Evolutionary conservation across 2,888 invertebrate genomes (phyloP).

Genomic region (Tanypteryx hageni): DNA sequence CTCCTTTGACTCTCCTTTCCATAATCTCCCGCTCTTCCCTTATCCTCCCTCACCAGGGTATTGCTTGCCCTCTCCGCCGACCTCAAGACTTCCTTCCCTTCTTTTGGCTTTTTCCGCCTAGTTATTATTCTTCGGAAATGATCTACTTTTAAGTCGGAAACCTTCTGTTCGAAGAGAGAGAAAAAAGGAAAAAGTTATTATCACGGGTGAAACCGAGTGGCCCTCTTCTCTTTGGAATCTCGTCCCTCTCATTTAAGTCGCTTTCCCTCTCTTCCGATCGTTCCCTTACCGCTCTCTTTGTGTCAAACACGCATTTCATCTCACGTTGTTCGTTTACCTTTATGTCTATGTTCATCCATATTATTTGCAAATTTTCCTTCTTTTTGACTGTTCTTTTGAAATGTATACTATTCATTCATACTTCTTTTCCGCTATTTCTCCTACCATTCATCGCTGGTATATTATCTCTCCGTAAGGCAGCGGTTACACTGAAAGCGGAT

Average conservation of each 20-base stretch:
- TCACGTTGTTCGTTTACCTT: neutral
- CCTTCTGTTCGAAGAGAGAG: slow-evolving; percentile 19
- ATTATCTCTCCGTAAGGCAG: neutral
- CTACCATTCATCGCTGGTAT: neutral
- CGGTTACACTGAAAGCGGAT: too few relatives aligned
- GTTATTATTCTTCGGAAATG: slow-evolving; percentile 42
- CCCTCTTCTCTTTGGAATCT: slow-evolving; percentile 36
- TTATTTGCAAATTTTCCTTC: neutral
- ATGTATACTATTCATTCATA: neutral
- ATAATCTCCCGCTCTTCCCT: too few relatives aligned
- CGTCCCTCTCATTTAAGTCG: slow-evolving; percentile 12
- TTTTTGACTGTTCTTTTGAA: neutral
- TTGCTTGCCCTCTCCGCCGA: too few relatives aligned
- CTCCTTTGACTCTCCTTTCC: too few relatives aligned
- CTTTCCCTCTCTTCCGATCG: neutral
- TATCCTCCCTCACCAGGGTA: too few relatives aligned
- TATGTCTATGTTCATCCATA: neutral
- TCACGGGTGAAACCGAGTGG: slow-evolving; percentile 1
- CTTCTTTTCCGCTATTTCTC: neutral
- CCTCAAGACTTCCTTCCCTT: neutral
- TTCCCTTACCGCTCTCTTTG: neutral
- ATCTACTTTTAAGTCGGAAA: slow-evolving; percentile 32
- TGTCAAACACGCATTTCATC: neutral
- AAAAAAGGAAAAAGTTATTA: slow-evolving; percentile 40
- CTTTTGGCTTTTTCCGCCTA: slow-evolving; percentile 42